Evolutionary conservation across 2,797 vertebrate genomes (phyloP).

Genomic region (Gallinago stenura): DNA sequence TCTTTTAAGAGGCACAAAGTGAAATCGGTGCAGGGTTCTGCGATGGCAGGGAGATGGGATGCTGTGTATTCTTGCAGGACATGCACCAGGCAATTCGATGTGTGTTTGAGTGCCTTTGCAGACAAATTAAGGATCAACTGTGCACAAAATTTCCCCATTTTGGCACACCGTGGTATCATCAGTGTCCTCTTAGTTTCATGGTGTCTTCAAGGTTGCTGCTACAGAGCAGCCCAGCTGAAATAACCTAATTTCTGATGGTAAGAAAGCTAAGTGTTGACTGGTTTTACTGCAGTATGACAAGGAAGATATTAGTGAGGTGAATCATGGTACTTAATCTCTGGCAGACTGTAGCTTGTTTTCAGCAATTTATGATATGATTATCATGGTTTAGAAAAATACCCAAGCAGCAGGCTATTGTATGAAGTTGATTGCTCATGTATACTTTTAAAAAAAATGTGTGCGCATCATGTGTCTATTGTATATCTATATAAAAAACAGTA

Average conservation of each 20-base stretch:
- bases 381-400: not conserved
- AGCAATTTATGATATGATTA: not conserved
- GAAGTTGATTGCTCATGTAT: not conserved
- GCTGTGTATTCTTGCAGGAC: not conserved
- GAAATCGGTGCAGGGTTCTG: not conserved
- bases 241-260: not conserved
- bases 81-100: not conserved
- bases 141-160: not conserved
- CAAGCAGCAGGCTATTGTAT: not conserved
- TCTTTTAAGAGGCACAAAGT: not conserved
- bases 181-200: not conserved
- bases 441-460: not conserved
- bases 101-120: not conserved
- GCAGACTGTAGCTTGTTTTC: not conserved
- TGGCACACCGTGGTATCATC: not conserved
- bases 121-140: not conserved
- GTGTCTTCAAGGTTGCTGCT: not conserved
- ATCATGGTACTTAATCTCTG: not conserved
- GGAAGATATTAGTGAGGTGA: not conserved
- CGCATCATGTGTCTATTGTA: accelerated
- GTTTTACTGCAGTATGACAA: not conserved
- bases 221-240: not conserved
- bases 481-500: not conserved
- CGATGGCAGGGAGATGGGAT: not conserved
- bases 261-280: not conserved